Conservation (phyloP, 2,797 vertebrate genomes). For the Nyctibius grandis region DNA sequence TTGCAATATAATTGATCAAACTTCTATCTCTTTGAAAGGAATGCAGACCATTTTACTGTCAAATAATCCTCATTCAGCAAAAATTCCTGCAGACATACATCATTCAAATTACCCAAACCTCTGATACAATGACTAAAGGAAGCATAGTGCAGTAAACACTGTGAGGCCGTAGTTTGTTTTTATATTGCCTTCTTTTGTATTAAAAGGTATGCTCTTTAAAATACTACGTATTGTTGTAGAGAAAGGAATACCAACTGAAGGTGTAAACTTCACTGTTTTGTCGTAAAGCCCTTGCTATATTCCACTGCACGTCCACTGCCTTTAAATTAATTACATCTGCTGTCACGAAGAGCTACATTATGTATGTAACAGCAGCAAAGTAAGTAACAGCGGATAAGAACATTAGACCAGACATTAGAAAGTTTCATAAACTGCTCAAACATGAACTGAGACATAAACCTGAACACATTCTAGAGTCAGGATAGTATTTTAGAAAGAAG, state of each 20-base stretch:
- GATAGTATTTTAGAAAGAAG: not conserved
- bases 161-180: not conserved
- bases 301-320: not conserved
- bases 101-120: not conserved
- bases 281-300: not conserved
- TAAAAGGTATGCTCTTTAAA: not conserved
- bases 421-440: not conserved
- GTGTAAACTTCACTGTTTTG: not conserved
- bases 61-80: slow-evolving; percentile 10
- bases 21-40: slow-evolving; percentile 14
- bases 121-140: not conserved
- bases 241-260: not conserved
- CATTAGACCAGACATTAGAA: not conserved
- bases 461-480: not conserved
- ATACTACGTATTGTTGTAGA: not conserved
- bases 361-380: not conserved
- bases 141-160: not conserved
- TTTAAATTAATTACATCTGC: not conserved
- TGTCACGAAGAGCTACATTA: not conserved
- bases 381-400: not conserved
- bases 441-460: not conserved
- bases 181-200: not conserved
- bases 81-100: not conserved
- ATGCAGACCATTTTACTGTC: not conserved
- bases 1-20: slow-evolving; percentile 21